Evolutionary conservation across 2,888 invertebrate genomes (phyloP), one percentile per base, ranked within the genome.

Genomic region (Azorinus chamasolen): DNA sequence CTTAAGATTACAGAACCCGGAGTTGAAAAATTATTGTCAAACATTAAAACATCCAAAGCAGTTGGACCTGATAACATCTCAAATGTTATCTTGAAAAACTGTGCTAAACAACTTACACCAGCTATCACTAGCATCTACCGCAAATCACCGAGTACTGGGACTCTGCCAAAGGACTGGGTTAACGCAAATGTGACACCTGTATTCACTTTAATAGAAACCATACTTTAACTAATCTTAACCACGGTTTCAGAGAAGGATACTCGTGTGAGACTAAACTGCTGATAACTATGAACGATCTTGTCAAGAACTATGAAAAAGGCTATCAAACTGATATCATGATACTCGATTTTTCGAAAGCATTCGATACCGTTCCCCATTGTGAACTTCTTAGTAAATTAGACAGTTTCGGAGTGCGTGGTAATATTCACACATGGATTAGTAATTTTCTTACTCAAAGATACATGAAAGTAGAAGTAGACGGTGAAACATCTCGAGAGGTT

Each of bases 21-120:
- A 8, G 43, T 63, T 14, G 43, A 57, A 41, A 71, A 71, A 43
- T 39, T 51, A 6, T 16, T 63, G 1, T 16, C 16, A 1, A 43
- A 51, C n/a, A 69, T 79, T 16, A 79, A 82, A 51, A 51, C 48
- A 12, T 20, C 20, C 54, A 79, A 78, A 75, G 62, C 72, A 10
- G 12, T 25, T 1, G 79, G 79, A 45, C 69, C 75, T n/a, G 75
- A 73, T 69, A 46, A 45, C 22, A 66, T 82, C 27, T 24, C 58
- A 0, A 55, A 74, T 16, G 27, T 50, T 6, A 41, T 74, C 24
- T 48, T 74, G 41, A 74, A 71, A 39, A 74, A 64, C 1, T 64
- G 55, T 8, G 71, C 74, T 16, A 27, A 22, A 1, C 43, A 78
- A 24, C 10, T 78, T 16, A 69, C 78, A 0, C 74, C 54, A 14